Evolutionary conservation across 2,888 invertebrate genomes (phyloP), one percentile per base, ranked within the genome.

Genomic region (Dioctria linearis): DNA sequence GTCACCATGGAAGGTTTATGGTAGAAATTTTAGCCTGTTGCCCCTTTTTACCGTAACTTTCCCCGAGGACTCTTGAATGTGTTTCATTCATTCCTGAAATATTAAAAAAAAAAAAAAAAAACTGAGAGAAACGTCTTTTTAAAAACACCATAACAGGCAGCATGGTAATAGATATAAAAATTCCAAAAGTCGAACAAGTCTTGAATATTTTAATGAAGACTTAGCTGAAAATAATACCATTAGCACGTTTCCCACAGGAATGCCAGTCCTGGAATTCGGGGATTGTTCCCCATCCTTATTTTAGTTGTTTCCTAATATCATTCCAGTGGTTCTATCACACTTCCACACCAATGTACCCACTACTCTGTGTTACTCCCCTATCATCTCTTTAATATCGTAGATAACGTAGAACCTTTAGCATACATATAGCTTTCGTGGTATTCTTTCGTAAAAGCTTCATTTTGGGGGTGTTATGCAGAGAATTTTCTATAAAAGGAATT

Each of bases 201-300:
- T 78, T 78, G 65, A 78, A 78, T 78, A 78, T 65, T 78, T 78
- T 65, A 63, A 78, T 78, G 49, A 63, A 78, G 78, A 78, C 78
- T 78, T 78, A 49, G n/a, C 78, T 65, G 51, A 39, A 78, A 78
- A 78, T 78, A 78, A 78, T 63, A 37, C 63, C 78, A 65, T 78
- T 78, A 78, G 46, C 78, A 78, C 78, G 78, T 78, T 37, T 43
- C 25, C 75, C 75, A 75, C 75, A 75, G 46, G 75, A 75, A 75
- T 75, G 59, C 61, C 75, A 51, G 69, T 51, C 13, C 49, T 37
- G 73, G 73, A 73, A 73, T 73, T 54, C 40, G 57, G 42, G 59
- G 43, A 57, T 59, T 25, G 25, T 59, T 73, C 42, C 57, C 59
- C 54, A n/a, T 39, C n/a, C 73, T 25, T 11, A 13, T 49, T 37